Base-by-base conservation (phyloP, 1,140 invertebrate genomes). In the Drosophila hydei region DNA sequence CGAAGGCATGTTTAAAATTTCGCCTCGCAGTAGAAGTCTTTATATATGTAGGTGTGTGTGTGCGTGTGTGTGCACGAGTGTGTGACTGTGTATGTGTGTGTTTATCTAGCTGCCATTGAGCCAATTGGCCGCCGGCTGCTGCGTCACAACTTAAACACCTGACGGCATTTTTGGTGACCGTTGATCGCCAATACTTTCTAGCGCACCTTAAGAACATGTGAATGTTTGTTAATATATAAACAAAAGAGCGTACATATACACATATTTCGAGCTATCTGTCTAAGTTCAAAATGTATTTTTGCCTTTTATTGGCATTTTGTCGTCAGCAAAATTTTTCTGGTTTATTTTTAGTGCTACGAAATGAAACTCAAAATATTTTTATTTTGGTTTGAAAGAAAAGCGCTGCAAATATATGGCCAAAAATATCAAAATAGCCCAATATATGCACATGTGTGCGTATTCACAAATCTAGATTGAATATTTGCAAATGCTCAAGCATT, bases 131-230 rank as follows among this genome's bases (percentile, higher is more conserved):
- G 38, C 21, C 27, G 14, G 48, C 48, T 51, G 48, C 40, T 62
- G 43, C 23, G 33, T 63, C 79, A 81, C 45, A 38, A 71, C 68
- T 72, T 40, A 74, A 83, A 84, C 79, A 84, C 79, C 79, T 83
- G 79, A 75, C 71, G 61, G 38, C 73, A 16, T 40, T 30, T 61
- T 71, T 58, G 47, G 56, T 38, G 63, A 67, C 77, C 52, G 45
- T 61, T 68, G 50, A 27, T 33, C 38, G 56, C 30, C 64, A 55
- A 51, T 63, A n/a, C n/a, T n/a, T n/a, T n/a, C n/a, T n/a, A n/a
- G n/a, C n/a, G n/a, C n/a, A n/a, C n/a, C n/a, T 58, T 16, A 42
- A 42, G 38, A 16, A 42, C 16, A 4, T 18, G 14, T 16, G 9
- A 40, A 42, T 14, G 14, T 14, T 14, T 40, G 14, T 38, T 14